phyloP scores from a whole-genome alignment of 2,797 vertebrate species.

The Natrix natrix region DNA sequence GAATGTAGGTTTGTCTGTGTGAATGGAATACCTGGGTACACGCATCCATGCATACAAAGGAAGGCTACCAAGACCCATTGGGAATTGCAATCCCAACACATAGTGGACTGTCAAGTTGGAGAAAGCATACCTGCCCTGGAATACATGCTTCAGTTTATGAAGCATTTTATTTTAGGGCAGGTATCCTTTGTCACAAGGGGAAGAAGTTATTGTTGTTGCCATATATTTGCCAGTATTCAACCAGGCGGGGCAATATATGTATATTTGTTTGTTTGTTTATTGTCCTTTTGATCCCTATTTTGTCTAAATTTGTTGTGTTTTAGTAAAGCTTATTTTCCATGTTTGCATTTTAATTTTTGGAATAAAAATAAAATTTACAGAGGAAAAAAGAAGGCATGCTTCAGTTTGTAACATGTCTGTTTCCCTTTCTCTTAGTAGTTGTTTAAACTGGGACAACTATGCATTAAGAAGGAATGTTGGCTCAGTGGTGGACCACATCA shows the following conservation, averaged over 20 bases:
- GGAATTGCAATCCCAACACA: neutral
- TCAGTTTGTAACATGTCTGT: neutral
- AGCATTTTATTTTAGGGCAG: neutral
- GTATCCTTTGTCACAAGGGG: neutral
- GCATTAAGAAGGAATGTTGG: neutral
- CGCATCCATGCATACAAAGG: neutral
- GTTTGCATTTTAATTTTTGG: neutral
- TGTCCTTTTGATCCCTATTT: neutral
- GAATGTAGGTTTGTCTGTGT: neutral
- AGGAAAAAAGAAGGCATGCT: neutral
- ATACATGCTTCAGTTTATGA: neutral
- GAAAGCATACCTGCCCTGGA: neutral
- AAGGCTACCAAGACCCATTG: neutral
- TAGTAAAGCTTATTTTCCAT: neutral
- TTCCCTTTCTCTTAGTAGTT: neutral
- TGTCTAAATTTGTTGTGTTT: neutral
- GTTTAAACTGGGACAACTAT: neutral
- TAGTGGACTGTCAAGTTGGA: neutral
- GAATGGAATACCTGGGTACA: neutral
- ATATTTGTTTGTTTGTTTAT: neutral
- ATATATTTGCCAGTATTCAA: neutral
- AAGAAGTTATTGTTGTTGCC: neutral
- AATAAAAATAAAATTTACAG: neutral
- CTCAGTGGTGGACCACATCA: neutral
- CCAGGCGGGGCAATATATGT: neutral